Conservation (phyloP, 2,888 invertebrate genomes). For the Orchesellides sinensis region DNA sequence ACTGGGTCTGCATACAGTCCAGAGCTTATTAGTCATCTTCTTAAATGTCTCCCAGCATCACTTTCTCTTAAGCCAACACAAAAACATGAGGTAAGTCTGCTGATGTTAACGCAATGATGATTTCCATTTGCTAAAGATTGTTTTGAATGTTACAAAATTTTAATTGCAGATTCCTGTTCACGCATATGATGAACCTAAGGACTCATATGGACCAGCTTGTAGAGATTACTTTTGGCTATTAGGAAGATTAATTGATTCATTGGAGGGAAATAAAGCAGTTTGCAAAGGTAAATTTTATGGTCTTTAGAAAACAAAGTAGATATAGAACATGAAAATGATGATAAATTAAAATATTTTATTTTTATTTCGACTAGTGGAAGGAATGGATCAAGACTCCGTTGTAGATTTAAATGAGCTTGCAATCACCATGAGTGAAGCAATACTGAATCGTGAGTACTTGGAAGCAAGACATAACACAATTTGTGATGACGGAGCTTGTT, state of each 20-base stretch:
- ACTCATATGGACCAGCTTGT: slow-evolving; percentile 95
- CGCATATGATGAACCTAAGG: slow-evolving; percentile 87
- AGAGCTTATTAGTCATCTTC: slow-evolving; percentile 88
- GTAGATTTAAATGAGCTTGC: slow-evolving; percentile 85
- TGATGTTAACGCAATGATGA: too few relatives aligned
- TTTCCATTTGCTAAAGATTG: too few relatives aligned
- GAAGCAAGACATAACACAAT: slow-evolving; percentile 89
- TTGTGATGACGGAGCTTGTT: slow-evolving; percentile 93
- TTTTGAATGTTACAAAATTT: too few relatives aligned
- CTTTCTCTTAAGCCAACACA: slow-evolving; percentile 87
- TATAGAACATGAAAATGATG: not conserved
- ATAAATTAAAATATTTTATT: not conserved
- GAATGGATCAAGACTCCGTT: not conserved
- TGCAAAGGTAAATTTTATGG: slow-evolving; percentile 79
- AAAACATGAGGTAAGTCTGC: slow-evolving; percentile 77
- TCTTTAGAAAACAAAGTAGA: not conserved
- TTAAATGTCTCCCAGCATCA: slow-evolving; percentile 89
- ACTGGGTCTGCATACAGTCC: slow-evolving; percentile 74
- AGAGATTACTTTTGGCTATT: slow-evolving; percentile 96
- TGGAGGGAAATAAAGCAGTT: slow-evolving; percentile 84
- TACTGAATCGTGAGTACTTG: slow-evolving; percentile 87
- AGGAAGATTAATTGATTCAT: slow-evolving; percentile 90
- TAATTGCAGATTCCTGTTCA: slow-evolving; percentile 74
- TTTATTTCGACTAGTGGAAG: slow-evolving; percentile 41
- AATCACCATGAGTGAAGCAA: slow-evolving; percentile 84